Evolutionary conservation across 2,113 vertebrate species (phyloP).

Genomic region (Prietella phreatophila): DNA sequence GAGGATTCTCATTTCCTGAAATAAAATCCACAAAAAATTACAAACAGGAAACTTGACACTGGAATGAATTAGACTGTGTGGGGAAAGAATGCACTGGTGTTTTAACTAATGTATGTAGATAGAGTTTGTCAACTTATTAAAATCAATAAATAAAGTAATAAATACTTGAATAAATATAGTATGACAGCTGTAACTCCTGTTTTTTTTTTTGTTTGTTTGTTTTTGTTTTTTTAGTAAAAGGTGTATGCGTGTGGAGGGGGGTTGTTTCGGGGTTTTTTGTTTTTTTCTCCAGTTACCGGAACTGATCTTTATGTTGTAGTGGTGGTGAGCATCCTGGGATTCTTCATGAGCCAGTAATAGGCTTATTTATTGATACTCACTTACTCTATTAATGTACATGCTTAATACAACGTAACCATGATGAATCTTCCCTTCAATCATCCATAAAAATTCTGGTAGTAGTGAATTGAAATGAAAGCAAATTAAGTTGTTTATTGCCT

Average conservation of each 20-base stretch:
- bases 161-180: slow-evolving; percentile 74
- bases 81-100: slow-evolving; percentile 47
- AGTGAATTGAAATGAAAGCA: slow-evolving; percentile 64
- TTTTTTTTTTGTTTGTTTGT: slow-evolving; percentile 3
- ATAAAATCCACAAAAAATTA: slow-evolving; percentile 77
- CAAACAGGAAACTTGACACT: slow-evolving; percentile 62
- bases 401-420: slow-evolving; percentile 46
- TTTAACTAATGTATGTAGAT: slow-evolving; percentile 62
- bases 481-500: slow-evolving; percentile 72
- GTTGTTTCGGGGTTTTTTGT: not conserved
- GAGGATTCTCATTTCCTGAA: slow-evolving; percentile 78
- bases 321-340: slow-evolving; percentile 60
- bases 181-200: slow-evolving; percentile 66
- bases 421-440: slow-evolving; percentile 32
- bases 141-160: slow-evolving; percentile 70
- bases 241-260: not conserved
- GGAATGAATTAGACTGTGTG: slow-evolving; percentile 27
- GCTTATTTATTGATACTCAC: slow-evolving; percentile 14
- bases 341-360: slow-evolving; percentile 44
- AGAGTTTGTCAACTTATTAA: slow-evolving; percentile 72
- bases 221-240: not conserved
- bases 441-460: slow-evolving; percentile 37
- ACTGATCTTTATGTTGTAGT: not conserved
- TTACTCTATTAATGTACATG: slow-evolving; percentile 40
- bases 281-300: not conserved